These are phyloP conservation scores for Eidolon helvum DNA, from an alignment of 2,113 vertebrate genomes.

Conservation along the genomic window DNA sequence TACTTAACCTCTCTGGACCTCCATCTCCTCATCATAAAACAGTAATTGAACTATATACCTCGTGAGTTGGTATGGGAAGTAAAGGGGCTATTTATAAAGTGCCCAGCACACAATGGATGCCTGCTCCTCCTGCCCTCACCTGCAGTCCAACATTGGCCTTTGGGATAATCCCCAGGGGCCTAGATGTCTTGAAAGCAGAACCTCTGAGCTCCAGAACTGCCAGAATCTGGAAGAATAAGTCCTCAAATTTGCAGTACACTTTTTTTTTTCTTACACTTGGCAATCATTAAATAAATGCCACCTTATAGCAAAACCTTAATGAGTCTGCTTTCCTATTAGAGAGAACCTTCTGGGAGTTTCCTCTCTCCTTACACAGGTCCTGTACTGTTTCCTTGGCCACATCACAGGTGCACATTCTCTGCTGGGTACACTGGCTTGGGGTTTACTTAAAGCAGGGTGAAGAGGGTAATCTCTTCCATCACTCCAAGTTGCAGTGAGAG, in stretches of 20 bases:
- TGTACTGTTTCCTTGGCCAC: background rate
- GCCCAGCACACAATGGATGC: rapidly evolving
- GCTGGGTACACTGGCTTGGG: background rate
- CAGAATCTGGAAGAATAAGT: background rate
- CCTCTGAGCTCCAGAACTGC: background rate
- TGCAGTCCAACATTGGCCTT: background rate
- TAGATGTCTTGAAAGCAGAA: background rate
- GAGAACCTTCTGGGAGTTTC: background rate
- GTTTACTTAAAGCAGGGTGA: background rate
- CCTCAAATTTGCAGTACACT: background rate
- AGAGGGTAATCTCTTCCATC: background rate
- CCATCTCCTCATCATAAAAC: background rate
- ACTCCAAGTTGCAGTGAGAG: background rate
- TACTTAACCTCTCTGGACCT: background rate
- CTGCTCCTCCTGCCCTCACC: background rate
- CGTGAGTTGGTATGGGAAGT: background rate
- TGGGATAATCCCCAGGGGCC: background rate
- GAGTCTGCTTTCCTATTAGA: background rate
- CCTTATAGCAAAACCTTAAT: background rate
- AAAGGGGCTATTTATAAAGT: background rate
- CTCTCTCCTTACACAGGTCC: background rate
- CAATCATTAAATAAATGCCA: background rate
- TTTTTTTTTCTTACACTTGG: background rate
- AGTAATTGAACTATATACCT: background rate
- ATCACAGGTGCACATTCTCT: background rate